Evolutionary conservation across 2,797 vertebrate species (phyloP).

Genomic region (Muscicapa striata): DNA sequence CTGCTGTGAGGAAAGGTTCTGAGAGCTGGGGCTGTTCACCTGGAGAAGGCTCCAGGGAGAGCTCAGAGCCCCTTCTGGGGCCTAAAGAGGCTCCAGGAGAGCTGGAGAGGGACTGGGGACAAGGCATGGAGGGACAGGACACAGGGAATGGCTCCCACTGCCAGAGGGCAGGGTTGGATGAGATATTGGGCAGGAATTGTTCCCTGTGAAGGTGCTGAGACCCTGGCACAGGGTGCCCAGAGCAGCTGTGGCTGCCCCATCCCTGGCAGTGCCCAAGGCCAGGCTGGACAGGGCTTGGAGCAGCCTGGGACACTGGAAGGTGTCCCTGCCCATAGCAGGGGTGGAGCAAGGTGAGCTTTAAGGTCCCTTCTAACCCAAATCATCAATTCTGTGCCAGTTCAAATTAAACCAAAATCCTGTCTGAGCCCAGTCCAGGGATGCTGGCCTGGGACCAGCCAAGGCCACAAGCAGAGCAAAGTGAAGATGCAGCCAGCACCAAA

Average conservation of each 20-base stretch:
- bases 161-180: neutral
- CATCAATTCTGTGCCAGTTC: neutral
- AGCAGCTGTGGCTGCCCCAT: neutral
- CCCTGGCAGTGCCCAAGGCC: rapidly evolving
- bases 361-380: neutral
- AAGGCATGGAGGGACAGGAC: neutral
- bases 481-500: neutral
- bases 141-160: neutral
- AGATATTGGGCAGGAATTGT: too few relatives aligned
- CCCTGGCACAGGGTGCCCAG: neutral
- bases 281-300: rapidly evolving
- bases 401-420: neutral
- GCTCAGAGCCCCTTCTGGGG: neutral
- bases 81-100: neutral
- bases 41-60: neutral
- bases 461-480: neutral
- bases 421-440: neutral
- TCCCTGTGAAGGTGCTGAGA: neutral
- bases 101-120: neutral
- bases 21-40: neutral
- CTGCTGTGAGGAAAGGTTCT: neutral
- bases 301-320: rapidly evolving
- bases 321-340: neutral
- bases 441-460: neutral
- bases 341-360: neutral